Base-by-base conservation (phyloP, 2,888 invertebrate species). In the Bruchidius siliquastri region DNA sequence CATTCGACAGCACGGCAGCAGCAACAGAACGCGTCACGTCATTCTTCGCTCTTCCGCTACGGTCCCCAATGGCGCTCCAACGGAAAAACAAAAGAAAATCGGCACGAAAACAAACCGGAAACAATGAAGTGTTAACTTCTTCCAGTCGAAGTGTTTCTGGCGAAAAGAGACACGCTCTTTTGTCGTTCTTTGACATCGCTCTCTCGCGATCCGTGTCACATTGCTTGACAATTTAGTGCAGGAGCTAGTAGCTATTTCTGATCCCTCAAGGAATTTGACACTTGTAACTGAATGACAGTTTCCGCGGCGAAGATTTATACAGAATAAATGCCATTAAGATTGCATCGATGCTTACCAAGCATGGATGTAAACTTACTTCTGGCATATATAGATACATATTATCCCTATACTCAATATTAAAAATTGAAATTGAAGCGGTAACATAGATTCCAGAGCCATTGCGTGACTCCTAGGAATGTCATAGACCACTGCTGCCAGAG, bases 51-150 rank as follows among this genome's bases (percentile, higher is more conserved):
- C 49, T 49, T 49, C 49, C 49, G 49, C 10, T 49, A 49, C 49
- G 49, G 49, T 13, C 49, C 49, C 49, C 49, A 13, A 49, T 49
- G 49, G 10, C 49, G 49, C 18, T 49, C 49, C 49, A 13, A 49
- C 49, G 49, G 71, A 32, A 26, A 74, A 78, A 77, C 78, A 79
- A 77, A 77, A 79, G 76, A 74, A 76, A 77, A 76, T 71, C 73
- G 72, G 49, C 73, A 76, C 72, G 72, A 75, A 77, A 77, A 76
- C 77, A 78, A 78, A 77, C 76, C 76, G 49, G 80, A 79, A 80
- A 83, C 83, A 83, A 83, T 80, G 80, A 79, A 79, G 81, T 81
- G 83, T 82, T 83, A 84, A 84, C 80, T 83, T 81, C 81, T 84
- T 84, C 84, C 84, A 83, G 82, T 82, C 81, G 82, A 80, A 79